phyloP scores from a whole-genome alignment of 2,888 invertebrate genomes.

The Melinaea marsaeus region DNA sequence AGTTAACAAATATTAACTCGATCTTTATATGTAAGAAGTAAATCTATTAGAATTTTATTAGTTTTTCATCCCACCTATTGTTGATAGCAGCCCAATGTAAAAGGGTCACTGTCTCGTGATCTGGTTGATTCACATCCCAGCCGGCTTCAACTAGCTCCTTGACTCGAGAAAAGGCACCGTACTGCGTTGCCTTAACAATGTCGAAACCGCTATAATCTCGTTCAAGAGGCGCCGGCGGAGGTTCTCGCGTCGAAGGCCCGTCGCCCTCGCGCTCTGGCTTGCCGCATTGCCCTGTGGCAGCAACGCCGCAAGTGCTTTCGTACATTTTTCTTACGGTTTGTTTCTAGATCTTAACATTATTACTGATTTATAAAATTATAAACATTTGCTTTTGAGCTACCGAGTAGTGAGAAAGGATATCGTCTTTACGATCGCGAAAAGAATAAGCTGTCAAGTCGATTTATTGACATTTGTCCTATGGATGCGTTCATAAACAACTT shows the following conservation, averaged over 20 bases:
- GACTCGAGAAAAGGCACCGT: constrained; percentile 90
- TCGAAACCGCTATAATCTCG: constrained; percentile 89
- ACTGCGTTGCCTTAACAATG: constrained; percentile 97
- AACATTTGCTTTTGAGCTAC: constrained; percentile 18
- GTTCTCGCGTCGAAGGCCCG: constrained; percentile 79
- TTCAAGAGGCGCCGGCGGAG: constrained; percentile 78
- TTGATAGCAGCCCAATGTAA: constrained; percentile 99
- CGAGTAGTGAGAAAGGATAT: constrained; percentile 13
- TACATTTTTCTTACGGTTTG: constrained; percentile 70
- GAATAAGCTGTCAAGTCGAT: constrained; percentile 31
- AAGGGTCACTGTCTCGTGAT: constrained; percentile 95
- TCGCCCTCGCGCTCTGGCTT: constrained; percentile 80
- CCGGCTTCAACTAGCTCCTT: constrained; percentile 94
- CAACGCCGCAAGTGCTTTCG: constrained; percentile 85
- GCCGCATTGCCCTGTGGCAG: constrained; percentile 81
- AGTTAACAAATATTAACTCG: no score
- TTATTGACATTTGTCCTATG: constrained; percentile 31
- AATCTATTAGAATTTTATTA: neutral
- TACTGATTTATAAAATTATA: constrained; percentile 14
- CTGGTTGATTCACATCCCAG: constrained; percentile 95
- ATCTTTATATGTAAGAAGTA: neutral
- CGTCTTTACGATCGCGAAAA: constrained; percentile 28
- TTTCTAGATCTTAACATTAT: constrained; percentile 21
- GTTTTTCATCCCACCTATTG: constrained; percentile 78
- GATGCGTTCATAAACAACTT: constrained; percentile 15